Percentiles rank a stretch among this genome's conserved stretches.
These are phyloP conservation scores for Callinectes sapidus DNA, from an alignment of 2,888 invertebrate species.

Conservation along the genomic window DNA sequence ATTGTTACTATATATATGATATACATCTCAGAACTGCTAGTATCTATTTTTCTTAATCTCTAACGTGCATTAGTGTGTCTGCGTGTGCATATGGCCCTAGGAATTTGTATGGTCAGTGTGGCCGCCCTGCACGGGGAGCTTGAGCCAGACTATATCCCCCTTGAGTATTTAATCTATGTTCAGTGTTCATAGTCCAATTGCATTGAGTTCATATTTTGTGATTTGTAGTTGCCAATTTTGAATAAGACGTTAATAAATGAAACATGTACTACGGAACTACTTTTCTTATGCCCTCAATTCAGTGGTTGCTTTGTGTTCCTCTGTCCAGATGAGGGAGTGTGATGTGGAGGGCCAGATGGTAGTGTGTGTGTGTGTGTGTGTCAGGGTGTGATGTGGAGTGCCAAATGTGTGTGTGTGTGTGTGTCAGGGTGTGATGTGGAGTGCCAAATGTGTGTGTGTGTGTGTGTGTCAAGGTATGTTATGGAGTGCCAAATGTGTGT, in stretches of 20 bases:
- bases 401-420: too few relatives aligned
- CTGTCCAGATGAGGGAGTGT: background rate
- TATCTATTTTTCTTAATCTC: constrained; percentile 71
- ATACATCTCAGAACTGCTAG: constrained; percentile 69
- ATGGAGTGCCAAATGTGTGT: too few relatives aligned
- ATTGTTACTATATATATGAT: constrained; percentile 69
- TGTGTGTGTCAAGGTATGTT: too few relatives aligned
- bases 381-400: too few relatives aligned
- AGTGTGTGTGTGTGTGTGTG: background rate
- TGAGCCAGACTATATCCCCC: constrained; percentile 64
- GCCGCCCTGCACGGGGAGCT: constrained; percentile 61
- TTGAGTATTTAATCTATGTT: constrained; percentile 70
- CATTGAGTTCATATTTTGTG: constrained; percentile 71
- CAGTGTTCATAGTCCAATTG: constrained; percentile 69
- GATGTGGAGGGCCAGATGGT: too few relatives aligned
- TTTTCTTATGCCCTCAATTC: constrained; percentile 4
- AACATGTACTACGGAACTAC: constrained; percentile 62
- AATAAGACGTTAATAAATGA: constrained; percentile 71
- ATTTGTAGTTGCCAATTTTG: constrained; percentile 71
- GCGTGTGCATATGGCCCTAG: constrained; percentile 58
- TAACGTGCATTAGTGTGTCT: constrained; percentile 69
- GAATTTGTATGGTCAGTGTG: constrained; percentile 62
- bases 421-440: background rate
- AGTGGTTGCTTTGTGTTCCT: background rate
- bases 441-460: background rate